Base-by-base conservation (phyloP, 2,888 invertebrate species). In the Trissolcus brochymenae region DNA sequence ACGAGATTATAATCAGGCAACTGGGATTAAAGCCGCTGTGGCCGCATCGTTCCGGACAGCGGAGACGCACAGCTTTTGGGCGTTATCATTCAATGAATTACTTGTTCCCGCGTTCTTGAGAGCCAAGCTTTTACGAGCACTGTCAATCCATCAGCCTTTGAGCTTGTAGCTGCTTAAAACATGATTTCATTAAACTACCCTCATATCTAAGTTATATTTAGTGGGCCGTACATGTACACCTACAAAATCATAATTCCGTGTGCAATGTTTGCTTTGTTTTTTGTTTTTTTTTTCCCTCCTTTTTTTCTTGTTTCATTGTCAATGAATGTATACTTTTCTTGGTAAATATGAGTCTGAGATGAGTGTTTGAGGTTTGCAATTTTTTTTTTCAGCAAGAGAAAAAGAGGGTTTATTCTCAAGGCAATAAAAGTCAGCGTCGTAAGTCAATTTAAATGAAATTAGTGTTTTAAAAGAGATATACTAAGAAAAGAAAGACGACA, bases 1-100 rank as follows among this genome's bases (percentile, higher is more conserved):
- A 88, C 85, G 87, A 87, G 88, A 87, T 88, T 87, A 87, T 88
- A 88, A 88, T 88, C 87, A 87, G 85, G 84, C 85, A 82, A 82
- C 83, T 81, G 81, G 86, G 85, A 84, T 87, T 87, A 86, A 86
- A 87, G 85, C 84, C 82, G 78, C 73, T 79, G 50, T 76, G 80
- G 77, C 71, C 79, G 53, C 78, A 79, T 75, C 70, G 66, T 73
- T 56, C 68, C 74, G 78, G 78, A 80, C 79, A 79, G 78, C 73
- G 78, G 73, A 80, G 81, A 68, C 51, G 19, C 78, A 68, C 77
- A 77, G 79, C 79, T 80, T 80, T 66, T 64, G 78, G 71, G 77
- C 71, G 72, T 75, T 72, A 77, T 66, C 76, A 76, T 78, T 78
- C 72, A 73, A 64, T 72, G 76, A 73, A 78, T 70, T 78, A 76